A percentile compares a stretch with the other conserved stretches of the same genome.
These are phyloP conservation scores for Parazoanthus atlanticus DNA, from an alignment of 92 coral and sea anemone genomes.

Conservation along the genomic window DNA sequence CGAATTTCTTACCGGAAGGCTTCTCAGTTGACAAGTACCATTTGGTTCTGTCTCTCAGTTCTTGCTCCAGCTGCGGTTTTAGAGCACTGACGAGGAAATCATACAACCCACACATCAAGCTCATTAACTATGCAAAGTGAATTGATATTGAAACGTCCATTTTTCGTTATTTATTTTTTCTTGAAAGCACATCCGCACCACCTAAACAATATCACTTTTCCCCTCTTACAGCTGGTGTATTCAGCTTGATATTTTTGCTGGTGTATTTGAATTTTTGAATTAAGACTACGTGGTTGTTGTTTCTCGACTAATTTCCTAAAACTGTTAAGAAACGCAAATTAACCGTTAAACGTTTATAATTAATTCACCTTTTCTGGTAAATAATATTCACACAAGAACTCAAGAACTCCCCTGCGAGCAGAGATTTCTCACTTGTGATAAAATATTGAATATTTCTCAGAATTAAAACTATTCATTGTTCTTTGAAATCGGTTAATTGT, in stretches of 20 bases:
- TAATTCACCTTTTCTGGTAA: not conserved
- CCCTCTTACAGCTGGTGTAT: not conserved
- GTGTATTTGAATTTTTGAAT: not conserved
- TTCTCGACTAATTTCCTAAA: not conserved
- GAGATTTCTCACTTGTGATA: not conserved
- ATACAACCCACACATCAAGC: not conserved
- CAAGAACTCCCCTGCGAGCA: too few species aligned
- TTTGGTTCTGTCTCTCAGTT: not conserved
- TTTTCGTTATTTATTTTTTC: not conserved
- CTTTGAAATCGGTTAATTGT: constrained; percentile 2
- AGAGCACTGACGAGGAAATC: not conserved
- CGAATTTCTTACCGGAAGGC: not conserved
- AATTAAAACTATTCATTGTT: not conserved
- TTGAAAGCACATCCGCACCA: not conserved
- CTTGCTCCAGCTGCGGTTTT: not conserved
- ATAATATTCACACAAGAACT: not conserved
- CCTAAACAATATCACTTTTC: not conserved
- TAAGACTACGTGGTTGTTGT: not conserved
- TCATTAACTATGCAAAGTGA: not conserved
- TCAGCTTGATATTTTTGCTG: not conserved
- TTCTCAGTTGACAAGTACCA: not conserved
- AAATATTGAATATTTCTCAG: not conserved
- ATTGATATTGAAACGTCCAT: not conserved
- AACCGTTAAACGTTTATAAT: not conserved
- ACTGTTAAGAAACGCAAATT: too few species aligned